A percentile compares a stretch with the other conserved stretches of the same genome.
These are phyloP conservation scores for Cerastoderma edule DNA, from an alignment of 2,888 invertebrate genomes.

Conservation along the genomic window DNA sequence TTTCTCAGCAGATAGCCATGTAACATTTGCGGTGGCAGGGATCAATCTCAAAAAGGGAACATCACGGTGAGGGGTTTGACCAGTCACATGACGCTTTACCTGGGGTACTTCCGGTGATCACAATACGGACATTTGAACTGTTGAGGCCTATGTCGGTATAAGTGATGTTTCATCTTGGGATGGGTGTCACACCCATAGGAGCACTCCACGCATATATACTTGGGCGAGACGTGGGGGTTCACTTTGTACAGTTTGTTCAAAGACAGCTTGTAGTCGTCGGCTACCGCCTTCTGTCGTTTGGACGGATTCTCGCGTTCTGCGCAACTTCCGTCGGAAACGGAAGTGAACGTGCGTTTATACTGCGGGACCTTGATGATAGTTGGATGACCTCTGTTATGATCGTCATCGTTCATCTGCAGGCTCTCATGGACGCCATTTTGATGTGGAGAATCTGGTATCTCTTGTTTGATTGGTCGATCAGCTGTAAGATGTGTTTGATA, in stretches of 20 bases:
- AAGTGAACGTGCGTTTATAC: slow-evolving; percentile 46
- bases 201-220: slow-evolving; percentile 59
- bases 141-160: slow-evolving; percentile 60
- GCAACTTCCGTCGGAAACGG: slow-evolving; percentile 5
- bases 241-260: slow-evolving; percentile 53
- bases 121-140: slow-evolving; percentile 60
- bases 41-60: too few species aligned
- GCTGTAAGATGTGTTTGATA: too few species aligned
- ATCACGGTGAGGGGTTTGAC: neutral
- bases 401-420: too few species aligned
- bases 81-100: slow-evolving; percentile 29
- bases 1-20: too few species aligned
- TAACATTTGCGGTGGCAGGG: too few species aligned
- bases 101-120: slow-evolving; percentile 59
- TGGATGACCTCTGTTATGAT: slow-evolving; percentile 18
- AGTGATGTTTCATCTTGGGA: slow-evolving; percentile 62
- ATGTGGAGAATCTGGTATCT: too few species aligned
- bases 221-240: slow-evolving; percentile 56
- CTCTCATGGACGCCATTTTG: too few species aligned
- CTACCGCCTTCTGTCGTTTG: slow-evolving; percentile 3
- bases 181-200: slow-evolving; percentile 59
- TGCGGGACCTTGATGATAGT: slow-evolving; percentile 60
- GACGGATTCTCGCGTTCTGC: neutral
- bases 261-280: slow-evolving; percentile 34
- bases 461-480: too few species aligned